phyloP scores from a whole-genome alignment of 1,140 invertebrate species.

The Orchesella cincta region DNA sequence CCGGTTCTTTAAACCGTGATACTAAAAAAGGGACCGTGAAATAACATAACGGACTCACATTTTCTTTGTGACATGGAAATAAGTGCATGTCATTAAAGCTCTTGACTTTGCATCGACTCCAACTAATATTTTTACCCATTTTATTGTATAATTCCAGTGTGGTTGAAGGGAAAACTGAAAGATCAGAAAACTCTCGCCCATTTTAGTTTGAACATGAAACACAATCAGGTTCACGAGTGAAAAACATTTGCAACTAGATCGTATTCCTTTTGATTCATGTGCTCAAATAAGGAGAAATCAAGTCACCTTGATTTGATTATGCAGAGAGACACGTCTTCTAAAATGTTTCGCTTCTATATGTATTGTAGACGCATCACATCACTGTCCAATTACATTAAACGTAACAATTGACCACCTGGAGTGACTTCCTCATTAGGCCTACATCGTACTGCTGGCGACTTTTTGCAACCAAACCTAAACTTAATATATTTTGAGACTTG shows the following conservation, averaged over 20 bases:
- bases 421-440: slow-evolving; percentile 18
- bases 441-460: background rate
- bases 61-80: too few species aligned
- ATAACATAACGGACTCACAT: too few species aligned
- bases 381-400: background rate
- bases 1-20: background rate
- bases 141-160: background rate
- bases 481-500: background rate
- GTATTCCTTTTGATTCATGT: background rate
- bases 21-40: too few species aligned
- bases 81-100: too few species aligned
- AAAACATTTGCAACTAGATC: too few species aligned
- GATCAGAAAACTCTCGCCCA: background rate
- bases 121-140: background rate
- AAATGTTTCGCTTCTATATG: background rate
- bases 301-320: background rate
- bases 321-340: too few species aligned
- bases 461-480: background rate
- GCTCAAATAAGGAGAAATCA: slow-evolving; percentile 7
- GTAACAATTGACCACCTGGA: slow-evolving; percentile 22
- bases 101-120: background rate
- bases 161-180: background rate
- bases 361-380: background rate
- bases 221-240: too few species aligned
- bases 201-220: too few species aligned